Evolutionary conservation across 2,113 vertebrate genomes (phyloP), one percentile per base, ranked within the genome.

Genomic region (Myiopsitta monachus): DNA sequence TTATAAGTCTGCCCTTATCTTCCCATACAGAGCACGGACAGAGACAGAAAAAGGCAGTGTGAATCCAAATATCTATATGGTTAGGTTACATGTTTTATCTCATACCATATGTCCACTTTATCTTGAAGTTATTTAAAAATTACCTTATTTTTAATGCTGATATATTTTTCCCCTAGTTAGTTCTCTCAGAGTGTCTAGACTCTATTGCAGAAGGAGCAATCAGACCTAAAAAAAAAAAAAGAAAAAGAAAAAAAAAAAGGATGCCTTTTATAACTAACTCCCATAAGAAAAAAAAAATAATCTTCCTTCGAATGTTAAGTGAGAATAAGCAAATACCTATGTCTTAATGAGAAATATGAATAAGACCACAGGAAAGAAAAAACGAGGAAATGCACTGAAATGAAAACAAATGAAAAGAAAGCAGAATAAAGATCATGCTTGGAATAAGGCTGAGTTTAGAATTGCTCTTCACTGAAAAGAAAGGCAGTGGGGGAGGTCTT

Each of bases 1-100:
- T 94, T 95, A 81, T 85, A 95, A 96, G 92, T 76, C 87, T 64
- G 92, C 91, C 88, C 93, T 91, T 95, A 97, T 91, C 82, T 90
- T 76, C 73, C 52, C 69, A 66, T 70, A 76, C 94, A 96, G 95
- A 93, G 76, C 76, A 66, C 66, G 73, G 81, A 59, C 55, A 63
- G 67, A 87, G 72, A 73, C 69, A 83, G 55, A 62, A 90, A 89
- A 91, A 94, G 81, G 33, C 77, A 82, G 83, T 12, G 15, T 77
- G 90, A 94, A 95, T 97, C 80, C 91, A 95, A 86, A 89, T 91
- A 93, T 88, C 88, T 92, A 36, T 94, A 93, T 52, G 61, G 87
- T 52, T 90, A 90, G 61, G 77, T 88, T 89, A 75, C 61, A 62
- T 80, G 39, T 87, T 83, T 95, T 94, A 90, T 94, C 82, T 94